Evolutionary conservation across 1,140 invertebrate species (phyloP), one percentile per base, ranked within the genome.

Genomic region (Temnothorax nylanderi): DNA sequence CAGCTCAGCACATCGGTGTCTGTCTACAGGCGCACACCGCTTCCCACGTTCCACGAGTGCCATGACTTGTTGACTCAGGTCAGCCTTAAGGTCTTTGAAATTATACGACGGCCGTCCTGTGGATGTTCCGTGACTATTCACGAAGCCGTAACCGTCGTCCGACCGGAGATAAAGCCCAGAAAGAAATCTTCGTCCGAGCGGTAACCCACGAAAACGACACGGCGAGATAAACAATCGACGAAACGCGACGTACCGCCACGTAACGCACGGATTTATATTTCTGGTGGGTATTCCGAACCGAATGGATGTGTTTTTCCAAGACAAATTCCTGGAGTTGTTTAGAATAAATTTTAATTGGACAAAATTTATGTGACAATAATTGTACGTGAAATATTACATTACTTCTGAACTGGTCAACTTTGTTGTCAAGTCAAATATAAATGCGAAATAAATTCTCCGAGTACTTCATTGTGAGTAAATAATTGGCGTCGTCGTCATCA

Each of bases 61-160:
- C 62, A 51, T 65, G 54, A 85, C 88, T 88, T 90, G 89, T 90
- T 90, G 88, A 90, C 89, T 90, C 89, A 90, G 81, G 89, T 90
- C 89, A 88, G 88, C 89, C 78, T 89, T 87, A 88, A 88, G 86
- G 81, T 88, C 89, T 90, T 85, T 86, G 86, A 88, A 90, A 90
- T 90, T 90, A 90, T 90, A 90, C 89, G 89, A 85, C 74, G 80
- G 74, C 65, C 65, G 72, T 78, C 49, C 72, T 11, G 58, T 37
- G 88, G 67, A 85, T 62, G 44, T 88, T 75, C 74, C 88, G 78
- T 80, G 88, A 90, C 89, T 90, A 85, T 90, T 90, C 89, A 85
- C 80, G 74, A 75, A 80, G 86, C 69, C 84, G 75, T 87, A 78
- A 89, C 77, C 37, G 58, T 11, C 78, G 62, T 37, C 58, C 74